These are phyloP conservation scores for Parauchenoglanis punctatus DNA, from an alignment of 2,797 vertebrate species.

Conservation along the genomic window DNA sequence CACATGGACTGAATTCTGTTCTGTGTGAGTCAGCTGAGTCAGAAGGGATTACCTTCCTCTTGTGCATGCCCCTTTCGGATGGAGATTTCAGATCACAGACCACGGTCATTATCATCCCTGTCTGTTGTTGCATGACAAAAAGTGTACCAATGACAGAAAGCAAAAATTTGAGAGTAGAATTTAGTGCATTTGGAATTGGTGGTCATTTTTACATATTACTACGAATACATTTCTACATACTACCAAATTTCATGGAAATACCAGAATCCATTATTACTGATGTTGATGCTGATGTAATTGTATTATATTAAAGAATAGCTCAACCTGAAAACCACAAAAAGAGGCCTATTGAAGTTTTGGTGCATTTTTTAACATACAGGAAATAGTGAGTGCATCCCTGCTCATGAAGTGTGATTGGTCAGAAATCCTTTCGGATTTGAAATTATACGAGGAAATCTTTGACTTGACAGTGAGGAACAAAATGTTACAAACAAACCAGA, in stretches of 20 bases:
- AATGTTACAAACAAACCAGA: background rate
- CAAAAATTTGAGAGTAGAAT: background rate
- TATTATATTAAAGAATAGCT: background rate
- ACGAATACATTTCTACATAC: background rate
- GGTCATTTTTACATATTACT: background rate
- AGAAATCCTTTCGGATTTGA: background rate
- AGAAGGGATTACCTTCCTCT: conserved; percentile 56
- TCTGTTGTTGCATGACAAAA: conserved; percentile 40
- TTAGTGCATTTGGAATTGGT: background rate
- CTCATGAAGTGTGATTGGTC: background rate
- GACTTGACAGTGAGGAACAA: background rate
- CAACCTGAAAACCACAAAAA: background rate
- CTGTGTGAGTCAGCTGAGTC: conserved; percentile 52
- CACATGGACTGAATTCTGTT: conserved; percentile 40
- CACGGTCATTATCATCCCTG: conserved; percentile 41
- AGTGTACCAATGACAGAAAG: conserved; percentile 41
- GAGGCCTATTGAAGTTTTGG: background rate
- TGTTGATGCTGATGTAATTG: background rate
- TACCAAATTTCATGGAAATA: background rate
- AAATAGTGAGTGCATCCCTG: background rate
- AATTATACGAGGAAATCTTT: background rate
- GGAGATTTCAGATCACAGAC: conserved; percentile 45
- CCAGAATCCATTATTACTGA: background rate
- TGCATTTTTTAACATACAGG: background rate
- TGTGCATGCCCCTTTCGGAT: conserved; percentile 47